Conservation (phyloP, 2,888 invertebrate genomes). For the Nudaria mundana region DNA sequence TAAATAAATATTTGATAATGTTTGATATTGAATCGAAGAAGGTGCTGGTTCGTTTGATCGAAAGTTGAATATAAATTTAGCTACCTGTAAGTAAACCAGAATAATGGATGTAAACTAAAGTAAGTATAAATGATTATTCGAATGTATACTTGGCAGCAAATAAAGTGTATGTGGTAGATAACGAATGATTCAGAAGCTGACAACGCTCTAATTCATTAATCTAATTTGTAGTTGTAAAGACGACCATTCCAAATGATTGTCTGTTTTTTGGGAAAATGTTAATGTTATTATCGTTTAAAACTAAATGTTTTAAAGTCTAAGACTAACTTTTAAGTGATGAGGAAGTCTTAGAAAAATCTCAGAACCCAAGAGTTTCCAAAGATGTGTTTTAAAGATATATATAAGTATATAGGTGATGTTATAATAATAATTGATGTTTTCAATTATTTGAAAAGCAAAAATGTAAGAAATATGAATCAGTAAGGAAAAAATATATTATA, state of each 20-base stretch:
- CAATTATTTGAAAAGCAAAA: conserved; percentile 8
- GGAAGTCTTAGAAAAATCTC: conserved; percentile 17
- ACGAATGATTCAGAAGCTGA: conserved; percentile 10
- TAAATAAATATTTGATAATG: conserved; percentile 28
- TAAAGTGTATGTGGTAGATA: no score
- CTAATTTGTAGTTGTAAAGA: no score
- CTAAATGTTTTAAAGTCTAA: conserved; percentile 36
- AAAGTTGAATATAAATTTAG: conserved; percentile 5
- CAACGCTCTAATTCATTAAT: conserved; percentile 28
- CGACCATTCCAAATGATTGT: conserved; percentile 37
- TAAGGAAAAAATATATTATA: background rate
- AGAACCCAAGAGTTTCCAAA: conserved; percentile 34
- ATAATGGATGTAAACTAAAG: conserved; percentile 11
- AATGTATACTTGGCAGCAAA: conserved; percentile 28
- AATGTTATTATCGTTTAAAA: conserved; percentile 29
- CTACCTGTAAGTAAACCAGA: no score
- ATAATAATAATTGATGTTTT: conserved; percentile 10
- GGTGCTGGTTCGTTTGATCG: conserved; percentile 35
- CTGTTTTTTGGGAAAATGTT: conserved; percentile 29
- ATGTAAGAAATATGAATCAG: background rate
- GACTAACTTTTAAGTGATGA: conserved; percentile 24
- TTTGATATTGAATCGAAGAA: conserved; percentile 36
- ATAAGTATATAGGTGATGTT: conserved; percentile 20
- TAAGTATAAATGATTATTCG: no score
- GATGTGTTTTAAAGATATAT: conserved; percentile 24